Base-by-base conservation (phyloP, 2,797 vertebrate genomes). In the Cynopterus sphinx region DNA sequence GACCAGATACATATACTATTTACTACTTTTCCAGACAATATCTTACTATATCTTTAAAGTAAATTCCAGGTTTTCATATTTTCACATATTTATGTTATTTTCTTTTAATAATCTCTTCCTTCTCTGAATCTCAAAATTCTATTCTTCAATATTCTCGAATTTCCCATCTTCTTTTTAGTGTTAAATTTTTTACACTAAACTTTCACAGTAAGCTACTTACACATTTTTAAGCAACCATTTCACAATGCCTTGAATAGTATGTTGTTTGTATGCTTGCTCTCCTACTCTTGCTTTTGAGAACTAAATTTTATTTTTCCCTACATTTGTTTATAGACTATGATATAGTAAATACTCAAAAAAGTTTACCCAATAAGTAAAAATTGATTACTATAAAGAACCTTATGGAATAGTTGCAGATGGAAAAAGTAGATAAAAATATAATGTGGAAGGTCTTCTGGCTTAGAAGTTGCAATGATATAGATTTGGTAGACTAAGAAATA, bases 391-490 rank as follows among this genome's bases (percentile, higher is more conserved):
- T 17, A 39, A 79, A 91, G 63, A 94, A 79, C 19, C 13, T 70
- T 84, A 74, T 28, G 28, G 28, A 88, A 94, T 10, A 84, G n/a
- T 17, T 75, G 36, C 46, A 93, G 71, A 65, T 83, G 17, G 5
- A 74, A 73, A 87, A 89, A 83, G 28, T 16, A 75, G 33, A 49
- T 70, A 51, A 90, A 97, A 91, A 57, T 68, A 39, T 41, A 90
- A 71, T 1, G 36, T 59, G 46, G 22, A 55, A 87, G 73, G 19
- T 85, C 3, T 75, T 59, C 9, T 61, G 86, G 9, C 67, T 81
- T 81, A 73, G 36, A 74, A 68, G 24, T 78, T 88, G 85, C 26
- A 95, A 39, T 74, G 36, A 91, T 53, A 95, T 13, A 91, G 51
- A 97, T 65, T 77, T 17, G 77, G 59, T 65, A 24, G 22, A 12